Base-by-base conservation (phyloP, 2,888 invertebrate genomes). In the Nomada flava region DNA sequence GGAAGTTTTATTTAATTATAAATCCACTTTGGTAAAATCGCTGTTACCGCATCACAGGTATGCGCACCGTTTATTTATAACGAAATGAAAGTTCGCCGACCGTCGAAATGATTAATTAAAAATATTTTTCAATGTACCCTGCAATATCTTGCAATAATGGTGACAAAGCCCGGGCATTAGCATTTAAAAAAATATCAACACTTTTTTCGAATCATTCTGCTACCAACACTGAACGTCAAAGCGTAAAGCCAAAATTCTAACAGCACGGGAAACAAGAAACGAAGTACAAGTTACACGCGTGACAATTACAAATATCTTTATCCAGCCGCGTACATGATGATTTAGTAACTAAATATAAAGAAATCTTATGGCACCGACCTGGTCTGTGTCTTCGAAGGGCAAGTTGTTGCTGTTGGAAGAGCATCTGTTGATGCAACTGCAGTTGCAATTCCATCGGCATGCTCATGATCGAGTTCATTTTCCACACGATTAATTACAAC, bases 391-490 rank as follows among this genome's bases (percentile, higher is more conserved):
- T 76, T 1, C 72, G 84, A 7, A 88, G 85, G 7, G 86, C 86
- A 64, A 91, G 86, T 47, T 87, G 86, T 5, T 90, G 90, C 59
- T 90, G 90, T 36, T 86, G 83, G 57, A 89, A 87, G 1, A 91
- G 69, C 86, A 90, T 88, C 23, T 89, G 88, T 36, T 87, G 87
- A 64, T 89, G 89, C 47, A 89, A 67, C 78, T 89, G 91, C 55
- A 88, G 77, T 69, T 89, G 89, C 74, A 90, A 63, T 63, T 91
- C 88, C 85, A 89, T 86, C 1, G 84, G 74, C 15, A 79, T 20
- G 15, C 86, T 79, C 29, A 82, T 83, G 9, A 88, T 86, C 15
- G 89, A 74, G 75, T 90, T 89, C 80, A 88, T 90, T 50, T n/a
- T 67, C 29, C 23, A 5, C 13, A 10, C 26, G n/a, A 44, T 18